Evolutionary conservation across 2,888 invertebrate genomes (phyloP), one percentile per base, ranked within the genome.

Genomic region (Fragum whitleyi): DNA sequence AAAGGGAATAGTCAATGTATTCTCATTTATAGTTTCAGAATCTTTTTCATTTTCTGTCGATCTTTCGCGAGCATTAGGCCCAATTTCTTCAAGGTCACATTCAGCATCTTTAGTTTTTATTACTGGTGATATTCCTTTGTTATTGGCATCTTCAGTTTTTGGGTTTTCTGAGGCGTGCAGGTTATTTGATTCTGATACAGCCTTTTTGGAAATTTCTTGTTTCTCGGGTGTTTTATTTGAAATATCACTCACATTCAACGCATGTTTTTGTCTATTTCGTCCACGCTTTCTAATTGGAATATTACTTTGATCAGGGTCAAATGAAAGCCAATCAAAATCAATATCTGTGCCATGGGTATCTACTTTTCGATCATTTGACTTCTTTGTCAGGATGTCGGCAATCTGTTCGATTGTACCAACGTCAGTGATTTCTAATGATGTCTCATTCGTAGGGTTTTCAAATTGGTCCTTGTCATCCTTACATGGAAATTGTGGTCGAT

Each of bases 251-350:
- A 3, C 16, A 47, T 47, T 47, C 68, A 55, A 23, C 7, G 39
- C 42, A 36, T 36, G 26, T 23, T 65, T 65, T 47, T 85, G 82
- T 26, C 85, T 74, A 1, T 67, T 77, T 55, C 85, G 51, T 9
- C 81, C 85, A 23, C 85, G 70, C 70, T 85, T 85, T 47, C 85
- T 57, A 26, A 85, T 85, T 23, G 85, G 85, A 11, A 85, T 85
- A 70, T 85, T 85, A 67, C 85, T 77, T 53, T 85, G 77, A 16
- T 61, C 70, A 32, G 79, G 79, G 29, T 85, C 85, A 32, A 53
- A 73, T 53, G 74, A 79, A 23, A 74, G 32, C 85, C 85, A 85
- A 55, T 85, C 81, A 59, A 72, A 72, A 26, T 72, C 72, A 59
- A 65, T n/a, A n/a, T 42, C 65, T 23, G 11, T 42, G n/a, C 42